Evolutionary conservation across 2,797 vertebrate species (phyloP).

Genomic region (Micropoecilia bifurca): DNA sequence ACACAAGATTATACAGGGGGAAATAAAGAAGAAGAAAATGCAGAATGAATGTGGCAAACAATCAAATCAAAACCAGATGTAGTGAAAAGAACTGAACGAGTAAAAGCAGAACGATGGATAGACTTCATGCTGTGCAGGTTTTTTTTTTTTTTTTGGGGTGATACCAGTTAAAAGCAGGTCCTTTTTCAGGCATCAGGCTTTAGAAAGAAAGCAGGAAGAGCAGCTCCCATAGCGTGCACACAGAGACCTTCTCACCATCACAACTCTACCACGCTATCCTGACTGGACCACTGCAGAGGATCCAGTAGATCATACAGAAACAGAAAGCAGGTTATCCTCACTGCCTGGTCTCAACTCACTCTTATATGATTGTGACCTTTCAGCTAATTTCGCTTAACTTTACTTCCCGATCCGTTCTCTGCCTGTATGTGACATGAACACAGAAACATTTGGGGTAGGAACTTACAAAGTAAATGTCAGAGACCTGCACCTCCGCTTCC

Average conservation of each 20-base stretch:
- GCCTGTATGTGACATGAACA: background rate
- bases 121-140: conserved; percentile 52
- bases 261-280: conserved; percentile 82
- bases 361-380: background rate
- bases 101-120: conserved; percentile 48
- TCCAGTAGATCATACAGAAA: conserved; percentile 53
- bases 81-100: conserved; percentile 7
- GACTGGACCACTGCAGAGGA: conserved; percentile 75
- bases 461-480: conserved; percentile 99
- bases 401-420: background rate
- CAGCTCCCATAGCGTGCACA: conserved; percentile 45
- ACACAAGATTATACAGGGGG: conserved; percentile 6
- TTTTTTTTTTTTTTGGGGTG: conserved; percentile 25
- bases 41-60: conserved; percentile 12
- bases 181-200: conserved; percentile 42
- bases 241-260: conserved; percentile 74
- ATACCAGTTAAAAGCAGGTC: conserved; percentile 44
- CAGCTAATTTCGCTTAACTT: conserved; percentile 8
- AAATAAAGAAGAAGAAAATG: conserved; percentile 17
- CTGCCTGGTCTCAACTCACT: background rate
- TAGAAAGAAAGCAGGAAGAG: conserved; percentile 13
- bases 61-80: conserved; percentile 3
- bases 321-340: conserved; percentile 41
- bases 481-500: conserved; percentile 83
- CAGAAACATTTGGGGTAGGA: background rate